A percentile compares a stretch with the other conserved stretches of the same genome.
These are phyloP conservation scores for Parelbella ahira DNA, from an alignment of 2,888 invertebrate species.

Conservation along the genomic window DNA sequence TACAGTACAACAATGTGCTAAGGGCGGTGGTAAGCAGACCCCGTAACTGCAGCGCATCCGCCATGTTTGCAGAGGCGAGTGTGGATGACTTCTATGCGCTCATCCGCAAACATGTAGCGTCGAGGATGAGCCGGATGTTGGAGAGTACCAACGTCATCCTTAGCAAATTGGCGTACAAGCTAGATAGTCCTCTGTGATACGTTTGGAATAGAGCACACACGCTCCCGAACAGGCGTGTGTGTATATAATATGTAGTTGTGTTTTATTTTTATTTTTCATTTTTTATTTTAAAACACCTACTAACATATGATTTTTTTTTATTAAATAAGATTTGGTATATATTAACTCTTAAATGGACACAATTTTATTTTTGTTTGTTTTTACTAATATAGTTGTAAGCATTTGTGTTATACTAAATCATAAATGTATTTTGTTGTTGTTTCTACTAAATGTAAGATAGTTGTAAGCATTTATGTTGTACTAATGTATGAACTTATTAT, in stretches of 20 bases:
- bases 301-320: constrained; percentile 4
- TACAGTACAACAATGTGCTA: constrained; percentile 3
- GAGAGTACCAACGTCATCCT: constrained; percentile 5
- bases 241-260: too few relatives aligned
- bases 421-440: too few relatives aligned
- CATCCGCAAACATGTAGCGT: constrained; percentile 2
- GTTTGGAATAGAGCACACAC: constrained; percentile 4
- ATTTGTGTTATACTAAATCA: too few relatives aligned
- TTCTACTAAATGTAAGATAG: too few relatives aligned
- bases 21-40: too few relatives aligned
- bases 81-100: constrained; percentile 4
- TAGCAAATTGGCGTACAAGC: constrained; percentile 11
- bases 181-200: constrained; percentile 3
- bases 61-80: too few relatives aligned
- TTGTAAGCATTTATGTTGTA: too few relatives aligned
- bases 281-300: background rate
- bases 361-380: too few relatives aligned
- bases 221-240: background rate
- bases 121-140: constrained; percentile 1
- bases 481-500: too few relatives aligned
- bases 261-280: background rate
- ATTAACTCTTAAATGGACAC: too few relatives aligned
- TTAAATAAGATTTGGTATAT: background rate
- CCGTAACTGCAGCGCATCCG: too few relatives aligned
- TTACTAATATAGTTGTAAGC: too few relatives aligned